A percentile compares a stretch with the other conserved stretches of the same genome.
Evolutionary conservation across 1,140 invertebrate genomes (phyloP).

Genomic region (Drosophila subobscura): DNA sequence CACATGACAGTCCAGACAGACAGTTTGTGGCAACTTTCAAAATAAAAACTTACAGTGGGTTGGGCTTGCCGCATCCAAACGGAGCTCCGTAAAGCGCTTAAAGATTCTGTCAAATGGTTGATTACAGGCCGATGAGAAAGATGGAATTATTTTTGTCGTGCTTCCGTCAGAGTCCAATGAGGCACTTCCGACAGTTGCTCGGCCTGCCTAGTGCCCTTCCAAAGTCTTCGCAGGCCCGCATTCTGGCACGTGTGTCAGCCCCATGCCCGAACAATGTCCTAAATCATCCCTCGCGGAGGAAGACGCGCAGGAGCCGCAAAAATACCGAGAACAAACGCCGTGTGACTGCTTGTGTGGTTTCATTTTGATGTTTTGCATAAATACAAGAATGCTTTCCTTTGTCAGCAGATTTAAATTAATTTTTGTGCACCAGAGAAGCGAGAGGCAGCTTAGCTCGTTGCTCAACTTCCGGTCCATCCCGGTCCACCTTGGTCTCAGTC

Average conservation of each 20-base stretch:
- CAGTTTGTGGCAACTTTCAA: conserved; percentile 49
- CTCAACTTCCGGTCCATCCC: too few relatives aligned
- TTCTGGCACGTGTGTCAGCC: too few relatives aligned
- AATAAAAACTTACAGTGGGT: conserved; percentile 29
- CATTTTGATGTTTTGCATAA: conserved; percentile 66
- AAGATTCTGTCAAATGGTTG: conserved; percentile 33
- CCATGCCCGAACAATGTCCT: too few relatives aligned
- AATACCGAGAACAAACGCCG: conserved; percentile 19
- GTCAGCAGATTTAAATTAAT: conserved; percentile 77
- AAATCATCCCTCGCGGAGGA: background rate
- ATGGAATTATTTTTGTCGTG: background rate
- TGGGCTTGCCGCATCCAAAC: background rate
- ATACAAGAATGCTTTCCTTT: conserved; percentile 60
- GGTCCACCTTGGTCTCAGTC: background rate
- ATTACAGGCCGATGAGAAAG: background rate
- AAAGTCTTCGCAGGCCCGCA: too few relatives aligned
- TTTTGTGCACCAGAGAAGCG: conserved; percentile 31
- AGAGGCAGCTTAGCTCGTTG: too few relatives aligned
- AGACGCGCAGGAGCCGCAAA: background rate
- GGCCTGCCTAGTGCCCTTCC: too few relatives aligned
- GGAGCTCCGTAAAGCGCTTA: conserved; percentile 22
- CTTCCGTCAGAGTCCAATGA: conserved; percentile 26
- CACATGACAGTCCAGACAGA: conserved; percentile 34
- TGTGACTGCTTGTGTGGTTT: conserved; percentile 17
- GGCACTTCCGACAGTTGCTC: background rate